phyloP scores from a whole-genome alignment of 2,797 vertebrate genomes.

The Monodelphis domestica region DNA sequence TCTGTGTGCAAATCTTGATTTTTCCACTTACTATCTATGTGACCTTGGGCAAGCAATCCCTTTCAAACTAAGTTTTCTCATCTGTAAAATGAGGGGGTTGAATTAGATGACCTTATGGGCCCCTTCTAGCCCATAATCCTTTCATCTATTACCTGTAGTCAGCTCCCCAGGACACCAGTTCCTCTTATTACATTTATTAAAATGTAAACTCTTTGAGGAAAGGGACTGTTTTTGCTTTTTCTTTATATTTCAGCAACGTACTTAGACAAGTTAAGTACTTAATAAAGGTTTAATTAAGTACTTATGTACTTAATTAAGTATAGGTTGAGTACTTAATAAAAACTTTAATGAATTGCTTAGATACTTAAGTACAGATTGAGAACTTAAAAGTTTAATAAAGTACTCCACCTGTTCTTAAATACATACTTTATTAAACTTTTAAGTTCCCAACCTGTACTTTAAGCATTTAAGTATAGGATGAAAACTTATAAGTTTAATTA shows the following conservation, averaged over 20 bases:
- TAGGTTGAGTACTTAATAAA: no score
- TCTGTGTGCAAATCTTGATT: neutral
- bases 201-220: neutral
- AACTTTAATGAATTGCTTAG: no score
- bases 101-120: neutral
- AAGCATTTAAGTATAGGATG: no score
- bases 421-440: no score
- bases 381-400: no score
- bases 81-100: no score
- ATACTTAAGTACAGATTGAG: no score
- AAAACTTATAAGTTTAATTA: no score
- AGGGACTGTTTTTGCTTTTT: neutral
- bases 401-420: no score
- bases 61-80: neutral
- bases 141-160: neutral
- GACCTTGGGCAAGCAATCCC: neutral
- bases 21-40: neutral
- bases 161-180: neutral
- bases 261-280: neutral
- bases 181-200: neutral
- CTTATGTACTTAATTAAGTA: no score
- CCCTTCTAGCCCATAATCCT: neutral
- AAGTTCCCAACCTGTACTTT: no score
- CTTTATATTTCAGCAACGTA: neutral
- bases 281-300: no score